Evolutionary conservation across 1,140 invertebrate genomes (phyloP), one percentile per base, ranked within the genome.

Genomic region (Meloidogyne hapla): DNA sequence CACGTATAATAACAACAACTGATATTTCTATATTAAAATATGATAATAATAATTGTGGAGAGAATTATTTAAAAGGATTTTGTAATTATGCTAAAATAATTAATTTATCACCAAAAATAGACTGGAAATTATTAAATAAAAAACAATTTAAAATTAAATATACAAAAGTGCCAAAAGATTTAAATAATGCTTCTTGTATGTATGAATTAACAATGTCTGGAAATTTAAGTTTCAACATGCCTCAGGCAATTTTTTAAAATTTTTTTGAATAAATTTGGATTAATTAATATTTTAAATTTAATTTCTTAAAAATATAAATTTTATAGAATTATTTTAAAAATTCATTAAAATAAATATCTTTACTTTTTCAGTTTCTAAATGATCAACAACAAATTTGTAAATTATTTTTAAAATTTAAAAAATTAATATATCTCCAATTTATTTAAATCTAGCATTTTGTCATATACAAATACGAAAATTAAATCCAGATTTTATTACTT

Each of bases 401-500:
- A 63, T 6, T 8, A 63, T 25, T 23, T n/a, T n/a, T n/a, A n/a
- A n/a, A 21, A 18, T 66, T 33, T 38, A 21, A 18, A n/a, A 25
- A 38, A 38, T 33, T 66, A 33, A 25, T 61, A 13, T 5, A 13
- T 21, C 2, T 38, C 15, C 3, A 42, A n/a, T 25, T n/a, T n/a
- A n/a, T n/a, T 23, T 72, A 38, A n/a, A 75, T 77, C 75, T 64
- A 83, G 82, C 80, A 13, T 85, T 83, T 63, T 84, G 83, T 62
- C 83, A 84, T 28, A 48, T 87, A 18, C 74, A 69, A 68, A 75
- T 84, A 28, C 56, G 70, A 2, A 79, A 82, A 66, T 85, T 80
- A 23, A 33, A 38, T n/a, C 69, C 74, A 23, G 74, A 79, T 15
- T 56, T 56, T 56, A 63, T n/a, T 33, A 84, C 81, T 23, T 69